A percentile compares a stretch with the other conserved stretches of the same genome.
These are phyloP conservation scores for Oreochromis niloticus DNA, from an alignment of 2,113 vertebrate species.

Conservation along the genomic window DNA sequence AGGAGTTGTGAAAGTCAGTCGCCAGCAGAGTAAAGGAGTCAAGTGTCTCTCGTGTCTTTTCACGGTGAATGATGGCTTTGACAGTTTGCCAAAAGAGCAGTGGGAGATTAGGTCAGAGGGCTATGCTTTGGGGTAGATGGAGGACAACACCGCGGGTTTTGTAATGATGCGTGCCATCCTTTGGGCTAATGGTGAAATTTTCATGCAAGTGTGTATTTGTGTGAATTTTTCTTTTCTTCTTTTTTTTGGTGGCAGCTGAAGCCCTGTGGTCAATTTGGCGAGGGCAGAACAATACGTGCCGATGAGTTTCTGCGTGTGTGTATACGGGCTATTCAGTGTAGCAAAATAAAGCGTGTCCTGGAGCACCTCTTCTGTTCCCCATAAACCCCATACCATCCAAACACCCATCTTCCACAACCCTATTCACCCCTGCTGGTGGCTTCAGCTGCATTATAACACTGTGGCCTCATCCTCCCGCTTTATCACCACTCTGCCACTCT, in stretches of 20 bases:
- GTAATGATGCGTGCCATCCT: constrained; percentile 36
- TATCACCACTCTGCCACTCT: constrained; percentile 55
- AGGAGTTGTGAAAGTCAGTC: constrained; percentile 60
- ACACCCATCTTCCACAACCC: constrained; percentile 13
- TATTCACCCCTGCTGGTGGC: constrained; percentile 53
- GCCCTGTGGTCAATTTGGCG: constrained; percentile 43
- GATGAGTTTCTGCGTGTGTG: not conserved
- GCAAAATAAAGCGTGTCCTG: constrained; percentile 54
- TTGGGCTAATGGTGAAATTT: constrained; percentile 13
- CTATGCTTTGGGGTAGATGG: constrained; percentile 25
- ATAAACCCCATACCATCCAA: not conserved
- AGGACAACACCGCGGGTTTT: constrained; percentile 15
- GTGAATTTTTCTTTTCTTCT: not conserved
- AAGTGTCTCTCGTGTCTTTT: constrained; percentile 65
- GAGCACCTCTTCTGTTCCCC: not conserved
- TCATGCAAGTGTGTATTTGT: constrained; percentile 13
- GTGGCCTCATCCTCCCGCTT: constrained; percentile 46
- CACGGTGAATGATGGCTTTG: constrained; percentile 74
- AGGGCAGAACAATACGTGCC: not conserved
- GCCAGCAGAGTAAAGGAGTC: constrained; percentile 59
- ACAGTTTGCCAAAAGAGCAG: constrained; percentile 75
- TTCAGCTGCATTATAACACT: constrained; percentile 38
- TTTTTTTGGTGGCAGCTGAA: constrained; percentile 59
- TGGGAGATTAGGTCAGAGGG: constrained; percentile 53
- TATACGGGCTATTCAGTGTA: not conserved